phyloP scores from a whole-genome alignment of 2,797 vertebrate species.

The Spizella passerina region DNA sequence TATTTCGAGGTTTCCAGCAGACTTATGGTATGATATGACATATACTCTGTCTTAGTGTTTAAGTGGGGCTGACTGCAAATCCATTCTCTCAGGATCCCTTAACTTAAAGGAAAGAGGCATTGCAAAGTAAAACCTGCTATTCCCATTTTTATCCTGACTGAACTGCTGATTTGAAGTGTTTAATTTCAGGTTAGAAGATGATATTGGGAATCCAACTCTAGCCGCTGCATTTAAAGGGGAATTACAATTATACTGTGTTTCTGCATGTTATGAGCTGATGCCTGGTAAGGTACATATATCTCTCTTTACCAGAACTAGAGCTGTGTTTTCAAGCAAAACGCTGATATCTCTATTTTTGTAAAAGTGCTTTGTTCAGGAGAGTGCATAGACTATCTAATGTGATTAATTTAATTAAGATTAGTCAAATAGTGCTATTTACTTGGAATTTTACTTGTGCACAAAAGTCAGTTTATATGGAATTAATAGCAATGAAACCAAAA shows the following conservation, averaged over 20 bases:
- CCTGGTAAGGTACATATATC: fast-evolving
- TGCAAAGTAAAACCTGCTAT: background rate
- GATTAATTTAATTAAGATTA: background rate
- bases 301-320: background rate
- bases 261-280: background rate
- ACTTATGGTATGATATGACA: background rate
- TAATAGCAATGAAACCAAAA: background rate
- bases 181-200: background rate
- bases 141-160: background rate
- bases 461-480: background rate
- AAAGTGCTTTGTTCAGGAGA: background rate
- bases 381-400: no score
- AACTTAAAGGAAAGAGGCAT: background rate
- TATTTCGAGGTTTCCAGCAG: background rate
- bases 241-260: background rate
- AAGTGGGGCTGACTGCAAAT: background rate
- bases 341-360: background rate
- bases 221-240: background rate
- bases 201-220: background rate
- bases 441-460: background rate
- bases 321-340: background rate
- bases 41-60: background rate
- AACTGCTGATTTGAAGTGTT: background rate
- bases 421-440: background rate
- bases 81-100: background rate